Conservation (phyloP, 2,113 vertebrate genomes). For the Cheirogaleus medius region DNA sequence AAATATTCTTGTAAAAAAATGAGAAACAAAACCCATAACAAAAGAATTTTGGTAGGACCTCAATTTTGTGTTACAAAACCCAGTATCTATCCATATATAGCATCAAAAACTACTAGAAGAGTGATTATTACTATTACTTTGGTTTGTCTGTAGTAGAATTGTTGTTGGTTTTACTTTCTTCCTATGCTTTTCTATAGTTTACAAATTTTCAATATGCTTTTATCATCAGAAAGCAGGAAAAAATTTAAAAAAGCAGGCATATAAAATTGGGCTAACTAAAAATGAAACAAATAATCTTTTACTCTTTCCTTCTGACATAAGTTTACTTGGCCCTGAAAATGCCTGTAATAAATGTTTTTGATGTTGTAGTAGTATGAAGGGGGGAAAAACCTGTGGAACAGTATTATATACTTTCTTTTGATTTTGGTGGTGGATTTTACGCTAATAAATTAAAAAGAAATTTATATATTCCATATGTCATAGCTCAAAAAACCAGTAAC, state of each 20-base stretch:
- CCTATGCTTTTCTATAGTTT: background rate
- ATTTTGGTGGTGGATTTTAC: slow-evolving; percentile 1
- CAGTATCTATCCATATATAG: background rate
- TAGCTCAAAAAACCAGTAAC: background rate
- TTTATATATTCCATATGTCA: background rate
- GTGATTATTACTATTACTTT: background rate
- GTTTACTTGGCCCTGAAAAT: slow-evolving; percentile 7
- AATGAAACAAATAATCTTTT: background rate
- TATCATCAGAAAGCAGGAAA: slow-evolving; percentile 15
- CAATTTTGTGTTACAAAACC: background rate
- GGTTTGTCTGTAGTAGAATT: background rate
- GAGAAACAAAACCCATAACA: too few relatives aligned
- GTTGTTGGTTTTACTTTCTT: slow-evolving; percentile 20
- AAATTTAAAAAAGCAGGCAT: background rate
- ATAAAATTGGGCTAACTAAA: background rate
- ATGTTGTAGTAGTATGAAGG: background rate
- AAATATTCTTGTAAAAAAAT: background rate
- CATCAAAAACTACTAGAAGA: slow-evolving; percentile 14
- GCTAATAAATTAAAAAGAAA: background rate
- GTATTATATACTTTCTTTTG: slow-evolving; percentile 13
- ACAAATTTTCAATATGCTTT: slow-evolving; percentile 9
- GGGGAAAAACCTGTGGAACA: background rate
- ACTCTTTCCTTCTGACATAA: background rate
- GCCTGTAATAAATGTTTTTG: background rate
- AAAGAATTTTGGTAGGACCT: background rate